These are phyloP conservation scores for Platalea minor DNA, from an alignment of 2,797 vertebrate genomes.

Conservation along the genomic window DNA sequence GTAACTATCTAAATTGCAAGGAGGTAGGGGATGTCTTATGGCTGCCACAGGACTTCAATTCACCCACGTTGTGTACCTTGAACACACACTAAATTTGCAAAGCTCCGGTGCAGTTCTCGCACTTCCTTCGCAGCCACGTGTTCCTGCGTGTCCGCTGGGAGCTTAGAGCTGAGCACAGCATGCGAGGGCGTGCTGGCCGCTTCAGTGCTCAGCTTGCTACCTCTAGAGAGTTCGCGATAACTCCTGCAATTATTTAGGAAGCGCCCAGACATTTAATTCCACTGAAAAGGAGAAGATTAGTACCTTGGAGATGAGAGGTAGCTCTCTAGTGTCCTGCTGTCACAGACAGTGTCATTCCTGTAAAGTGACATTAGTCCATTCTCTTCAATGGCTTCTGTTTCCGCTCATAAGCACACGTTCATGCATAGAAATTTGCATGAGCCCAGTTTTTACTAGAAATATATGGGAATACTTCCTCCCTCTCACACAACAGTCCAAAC, in stretches of 20 bases:
- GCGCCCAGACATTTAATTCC: background rate
- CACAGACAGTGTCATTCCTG: background rate
- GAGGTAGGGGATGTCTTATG: too few relatives aligned
- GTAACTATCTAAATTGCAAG: background rate
- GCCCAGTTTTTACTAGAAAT: background rate
- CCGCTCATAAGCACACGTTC: background rate
- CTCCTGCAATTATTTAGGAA: background rate
- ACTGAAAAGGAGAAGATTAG: background rate
- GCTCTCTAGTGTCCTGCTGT: background rate
- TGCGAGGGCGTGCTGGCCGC: background rate
- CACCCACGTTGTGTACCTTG: background rate
- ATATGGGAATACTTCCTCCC: background rate
- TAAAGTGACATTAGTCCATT: background rate
- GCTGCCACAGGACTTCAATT: background rate
- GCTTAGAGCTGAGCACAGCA: background rate
- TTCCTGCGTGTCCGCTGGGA: background rate
- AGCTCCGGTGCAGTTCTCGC: background rate
- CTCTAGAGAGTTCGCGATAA: too few relatives aligned
- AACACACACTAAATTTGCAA: background rate
- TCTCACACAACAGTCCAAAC: background rate
- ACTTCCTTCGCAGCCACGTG: background rate
- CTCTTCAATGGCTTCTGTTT: background rate
- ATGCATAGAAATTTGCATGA: background rate
- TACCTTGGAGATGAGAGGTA: background rate
- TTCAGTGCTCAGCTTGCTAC: background rate